These are phyloP conservation scores for Hartigia nigra DNA, from an alignment of 2,888 invertebrate species.

Conservation along the genomic window DNA sequence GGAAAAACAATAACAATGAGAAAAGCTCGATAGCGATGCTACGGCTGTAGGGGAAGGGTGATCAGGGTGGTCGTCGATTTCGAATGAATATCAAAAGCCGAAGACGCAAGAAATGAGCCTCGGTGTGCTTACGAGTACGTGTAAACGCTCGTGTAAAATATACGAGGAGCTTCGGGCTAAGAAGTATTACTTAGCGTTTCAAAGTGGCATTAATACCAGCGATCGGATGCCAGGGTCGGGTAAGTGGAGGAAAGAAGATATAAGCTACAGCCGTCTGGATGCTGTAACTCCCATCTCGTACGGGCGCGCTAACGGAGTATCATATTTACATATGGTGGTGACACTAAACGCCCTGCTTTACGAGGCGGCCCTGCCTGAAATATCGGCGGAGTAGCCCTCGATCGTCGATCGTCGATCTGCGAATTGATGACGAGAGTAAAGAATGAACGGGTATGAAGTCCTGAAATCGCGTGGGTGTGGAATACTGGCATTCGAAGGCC, in stretches of 20 bases:
- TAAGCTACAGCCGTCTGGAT: conserved; percentile 4
- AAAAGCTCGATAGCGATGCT: not conserved
- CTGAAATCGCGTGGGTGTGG: not conserved
- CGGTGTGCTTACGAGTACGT: not conserved
- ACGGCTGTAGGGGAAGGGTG: not conserved
- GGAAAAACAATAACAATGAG: not conserved
- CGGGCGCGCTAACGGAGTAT: conserved; percentile 3
- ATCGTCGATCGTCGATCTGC: not conserved
- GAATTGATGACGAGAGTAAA: not conserved
- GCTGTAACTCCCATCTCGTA: conserved; percentile 10
- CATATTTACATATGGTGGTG: conserved; percentile 6
- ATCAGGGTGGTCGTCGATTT: not conserved
- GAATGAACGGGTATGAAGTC: not conserved
- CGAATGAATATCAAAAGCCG: not conserved
- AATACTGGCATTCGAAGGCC: not conserved
- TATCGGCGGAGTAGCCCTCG: not conserved
- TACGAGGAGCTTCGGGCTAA: not conserved
- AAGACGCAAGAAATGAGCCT: not conserved
- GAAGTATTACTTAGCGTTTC: conserved; percentile 9
- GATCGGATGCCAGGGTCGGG: conserved; percentile 4
- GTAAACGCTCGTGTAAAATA: conserved; percentile 3
- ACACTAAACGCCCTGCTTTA: conserved; percentile 12
- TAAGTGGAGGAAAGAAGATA: conserved; percentile 10
- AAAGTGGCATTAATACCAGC: conserved; percentile 10
- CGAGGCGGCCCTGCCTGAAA: conserved; percentile 2